phyloP scores from a whole-genome alignment of 2,797 vertebrate genomes.

The Pampus argenteus region DNA sequence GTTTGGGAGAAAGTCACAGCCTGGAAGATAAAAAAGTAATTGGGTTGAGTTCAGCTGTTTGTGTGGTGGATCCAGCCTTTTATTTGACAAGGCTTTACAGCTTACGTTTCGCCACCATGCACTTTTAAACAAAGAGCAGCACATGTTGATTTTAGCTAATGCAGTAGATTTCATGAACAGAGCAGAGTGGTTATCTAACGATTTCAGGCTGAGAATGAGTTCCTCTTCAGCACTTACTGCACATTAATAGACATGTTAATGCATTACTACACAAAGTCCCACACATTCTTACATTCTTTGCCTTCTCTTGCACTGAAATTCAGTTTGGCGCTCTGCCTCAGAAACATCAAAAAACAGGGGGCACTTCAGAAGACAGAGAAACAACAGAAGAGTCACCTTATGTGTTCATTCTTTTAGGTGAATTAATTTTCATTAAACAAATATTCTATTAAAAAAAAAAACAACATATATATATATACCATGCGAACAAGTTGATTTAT shows the following conservation, averaged over 20 bases:
- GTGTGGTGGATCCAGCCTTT: constrained; percentile 18
- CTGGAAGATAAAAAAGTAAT: neutral
- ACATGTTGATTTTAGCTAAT: constrained; percentile 2
- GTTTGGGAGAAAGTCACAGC: neutral
- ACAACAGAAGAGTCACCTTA: too few species aligned
- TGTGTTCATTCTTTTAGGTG: too few species aligned
- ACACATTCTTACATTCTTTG: neutral
- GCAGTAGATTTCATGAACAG: constrained; percentile 34
- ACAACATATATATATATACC: too few species aligned
- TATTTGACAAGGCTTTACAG: neutral
- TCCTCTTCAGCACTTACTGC: neutral
- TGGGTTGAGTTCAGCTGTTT: constrained; percentile 10
- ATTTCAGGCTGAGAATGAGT: neutral
- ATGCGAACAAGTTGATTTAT: too few species aligned
- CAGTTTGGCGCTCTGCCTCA: too few species aligned
- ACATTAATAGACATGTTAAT: neutral
- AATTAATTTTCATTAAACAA: too few species aligned
- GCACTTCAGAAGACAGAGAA: too few species aligned
- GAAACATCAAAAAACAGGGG: too few species aligned
- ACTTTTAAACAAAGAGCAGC: constrained; percentile 5
- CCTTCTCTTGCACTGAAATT: too few species aligned
- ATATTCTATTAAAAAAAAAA: too few species aligned
- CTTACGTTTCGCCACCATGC: constrained; percentile 2
- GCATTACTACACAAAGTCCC: neutral
- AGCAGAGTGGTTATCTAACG: constrained; percentile 6